Evolutionary conservation across 2,888 invertebrate genomes (phyloP).

Genomic region (Julus scanicus): DNA sequence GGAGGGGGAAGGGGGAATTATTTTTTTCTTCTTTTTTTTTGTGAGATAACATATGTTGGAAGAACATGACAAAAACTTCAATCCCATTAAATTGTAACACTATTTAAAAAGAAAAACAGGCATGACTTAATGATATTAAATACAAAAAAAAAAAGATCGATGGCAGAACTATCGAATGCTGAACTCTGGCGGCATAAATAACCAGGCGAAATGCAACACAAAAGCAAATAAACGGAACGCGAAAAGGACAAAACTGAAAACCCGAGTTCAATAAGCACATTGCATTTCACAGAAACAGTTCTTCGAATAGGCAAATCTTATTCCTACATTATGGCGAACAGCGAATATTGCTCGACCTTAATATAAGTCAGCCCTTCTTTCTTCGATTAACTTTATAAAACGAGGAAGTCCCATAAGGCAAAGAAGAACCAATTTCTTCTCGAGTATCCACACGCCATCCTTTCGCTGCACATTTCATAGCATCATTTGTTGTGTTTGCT

Average conservation of each 20-base stretch:
- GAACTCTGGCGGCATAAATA: neutral
- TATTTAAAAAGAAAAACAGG: neutral
- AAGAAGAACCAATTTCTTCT: neutral
- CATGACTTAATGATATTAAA: neutral
- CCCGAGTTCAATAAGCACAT: neutral
- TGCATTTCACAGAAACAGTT: neutral
- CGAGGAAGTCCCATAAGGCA: conserved; percentile 3
- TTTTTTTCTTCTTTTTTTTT: neutral
- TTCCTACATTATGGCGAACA: neutral
- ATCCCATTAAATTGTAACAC: neutral
- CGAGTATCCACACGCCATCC: neutral
- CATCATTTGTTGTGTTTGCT: neutral
- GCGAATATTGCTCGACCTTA: neutral
- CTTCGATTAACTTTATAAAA: neutral
- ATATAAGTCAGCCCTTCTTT: neutral
- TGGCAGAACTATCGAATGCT: neutral
- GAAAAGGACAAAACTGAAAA: neutral
- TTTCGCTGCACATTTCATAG: neutral
- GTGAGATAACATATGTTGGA: neutral
- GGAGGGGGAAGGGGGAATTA: no score
- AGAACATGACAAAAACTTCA: neutral
- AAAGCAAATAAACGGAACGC: neutral
- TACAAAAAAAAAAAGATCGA: neutral
- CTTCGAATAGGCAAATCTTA: neutral
- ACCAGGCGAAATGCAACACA: neutral